These are phyloP conservation scores for Aeoliscus strigatus DNA, from an alignment of 2,797 vertebrate species.

Conservation along the genomic window DNA sequence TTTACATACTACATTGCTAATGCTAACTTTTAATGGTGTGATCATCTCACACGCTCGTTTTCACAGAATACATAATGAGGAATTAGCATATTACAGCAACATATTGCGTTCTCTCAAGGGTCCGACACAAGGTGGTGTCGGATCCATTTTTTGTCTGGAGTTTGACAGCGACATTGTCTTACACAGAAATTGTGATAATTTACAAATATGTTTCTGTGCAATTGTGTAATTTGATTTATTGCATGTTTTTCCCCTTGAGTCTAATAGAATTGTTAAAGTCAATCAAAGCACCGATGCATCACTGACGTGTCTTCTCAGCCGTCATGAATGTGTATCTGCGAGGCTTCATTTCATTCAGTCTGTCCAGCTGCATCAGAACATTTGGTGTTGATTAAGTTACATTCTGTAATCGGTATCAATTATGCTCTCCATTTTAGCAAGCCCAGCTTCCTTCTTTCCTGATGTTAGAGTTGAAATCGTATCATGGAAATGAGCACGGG, in stretches of 20 bases:
- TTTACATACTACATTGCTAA: conserved; percentile 66
- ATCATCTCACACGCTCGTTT: conserved; percentile 66
- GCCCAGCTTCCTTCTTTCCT: neutral
- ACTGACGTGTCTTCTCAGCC: conserved; percentile 4
- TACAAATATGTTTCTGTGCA: conserved; percentile 19
- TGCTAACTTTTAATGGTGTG: conserved; percentile 72
- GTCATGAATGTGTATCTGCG: conserved; percentile 2
- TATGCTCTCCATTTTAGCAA: conserved; percentile 1
- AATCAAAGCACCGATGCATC: conserved; percentile 17
- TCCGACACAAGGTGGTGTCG: conserved; percentile 49
- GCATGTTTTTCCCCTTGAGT: conserved; percentile 5
- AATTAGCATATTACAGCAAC: conserved; percentile 71
- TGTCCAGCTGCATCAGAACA: conserved; percentile 1
- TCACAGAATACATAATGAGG: conserved; percentile 65
- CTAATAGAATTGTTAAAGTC: conserved; percentile 18
- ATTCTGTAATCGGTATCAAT: conserved; percentile 2
- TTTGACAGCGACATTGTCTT: conserved; percentile 34
- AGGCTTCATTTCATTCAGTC: conserved; percentile 6
- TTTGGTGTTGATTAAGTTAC: conserved; percentile 1
- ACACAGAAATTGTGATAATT: conserved; percentile 10
- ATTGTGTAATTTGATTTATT: conserved; percentile 23
- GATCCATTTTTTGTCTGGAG: conserved; percentile 47
- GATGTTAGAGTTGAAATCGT: conserved; percentile 21
- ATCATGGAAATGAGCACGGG: conserved; percentile 43
- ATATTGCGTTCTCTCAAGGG: conserved; percentile 61